Conservation (phyloP, 1,140 invertebrate genomes). For the Rhagoletis pomonella region DNA sequence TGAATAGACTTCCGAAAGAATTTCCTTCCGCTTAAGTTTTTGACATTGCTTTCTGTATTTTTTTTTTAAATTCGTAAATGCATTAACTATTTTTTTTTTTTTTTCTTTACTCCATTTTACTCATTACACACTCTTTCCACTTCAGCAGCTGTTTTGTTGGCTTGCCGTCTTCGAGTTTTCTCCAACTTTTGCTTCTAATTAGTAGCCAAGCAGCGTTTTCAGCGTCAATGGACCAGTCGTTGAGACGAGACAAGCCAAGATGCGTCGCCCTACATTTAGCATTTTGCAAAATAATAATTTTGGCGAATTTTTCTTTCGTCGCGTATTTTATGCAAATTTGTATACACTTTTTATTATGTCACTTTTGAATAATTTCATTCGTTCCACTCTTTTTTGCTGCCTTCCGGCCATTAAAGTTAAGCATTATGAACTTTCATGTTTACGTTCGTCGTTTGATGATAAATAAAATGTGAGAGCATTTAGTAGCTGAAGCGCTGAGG, state of each 20-base stretch:
- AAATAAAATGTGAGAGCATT: not conserved
- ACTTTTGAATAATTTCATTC: conserved; percentile 6
- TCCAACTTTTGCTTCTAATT: conserved; percentile 42
- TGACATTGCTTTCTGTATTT: too few species aligned
- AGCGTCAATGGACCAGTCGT: not conserved
- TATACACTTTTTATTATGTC: not conserved
- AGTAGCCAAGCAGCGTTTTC: not conserved
- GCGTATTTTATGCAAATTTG: not conserved
- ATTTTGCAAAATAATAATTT: conserved; percentile 18
- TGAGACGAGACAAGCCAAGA: not conserved
- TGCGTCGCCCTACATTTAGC: not conserved
- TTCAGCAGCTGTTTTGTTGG: not conserved
- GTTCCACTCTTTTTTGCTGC: not conserved
- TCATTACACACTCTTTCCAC: not conserved
- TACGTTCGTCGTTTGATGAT: not conserved
- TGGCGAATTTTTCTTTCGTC: not conserved
- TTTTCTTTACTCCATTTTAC: not conserved
- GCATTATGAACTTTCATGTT: conserved; percentile 33
- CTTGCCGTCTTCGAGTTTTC: not conserved
- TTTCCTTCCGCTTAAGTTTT: not conserved
- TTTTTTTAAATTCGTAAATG: not conserved
- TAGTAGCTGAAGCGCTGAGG: not conserved
- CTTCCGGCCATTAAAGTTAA: conserved; percentile 32
- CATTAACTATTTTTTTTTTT: not conserved
- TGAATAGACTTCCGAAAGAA: not conserved